These are phyloP conservation scores for Scelioninae gen. 1 DNA, from an alignment of 2,888 invertebrate genomes.

Conservation along the genomic window DNA sequence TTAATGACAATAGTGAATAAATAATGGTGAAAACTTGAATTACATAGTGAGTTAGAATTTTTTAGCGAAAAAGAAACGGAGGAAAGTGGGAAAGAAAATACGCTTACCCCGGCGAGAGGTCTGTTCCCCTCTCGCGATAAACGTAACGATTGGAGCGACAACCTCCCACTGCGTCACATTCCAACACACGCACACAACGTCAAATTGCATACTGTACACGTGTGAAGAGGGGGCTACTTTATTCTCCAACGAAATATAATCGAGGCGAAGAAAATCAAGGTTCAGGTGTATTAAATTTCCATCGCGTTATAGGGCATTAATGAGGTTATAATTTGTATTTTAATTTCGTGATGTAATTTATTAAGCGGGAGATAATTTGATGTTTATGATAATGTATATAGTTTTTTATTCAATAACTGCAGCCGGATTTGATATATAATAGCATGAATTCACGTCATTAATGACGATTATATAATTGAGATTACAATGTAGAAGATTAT, in stretches of 20 bases:
- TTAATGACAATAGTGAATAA: slow-evolving; percentile 28
- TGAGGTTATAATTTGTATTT: slow-evolving; percentile 54
- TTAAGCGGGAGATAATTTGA: slow-evolving; percentile 22
- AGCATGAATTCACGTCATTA: slow-evolving; percentile 20
- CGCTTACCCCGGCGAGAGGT: slow-evolving; percentile 41
- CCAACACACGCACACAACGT: slow-evolving; percentile 51
- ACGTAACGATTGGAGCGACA: slow-evolving; percentile 65
- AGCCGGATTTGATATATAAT: slow-evolving; percentile 7
- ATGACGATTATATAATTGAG: slow-evolving; percentile 3
- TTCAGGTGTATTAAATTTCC: slow-evolving; percentile 58
- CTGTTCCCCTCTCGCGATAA: slow-evolving; percentile 47
- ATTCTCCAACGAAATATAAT: slow-evolving; percentile 49
- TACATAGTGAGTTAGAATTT: slow-evolving; percentile 27
- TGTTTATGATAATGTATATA: slow-evolving; percentile 29
- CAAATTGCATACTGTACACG: slow-evolving; percentile 41
- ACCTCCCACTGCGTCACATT: slow-evolving; percentile 60
- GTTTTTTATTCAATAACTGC: slow-evolving; percentile 29
- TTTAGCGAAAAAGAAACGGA: slow-evolving; percentile 34
- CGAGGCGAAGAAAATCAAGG: slow-evolving; percentile 59
- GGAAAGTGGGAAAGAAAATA: slow-evolving; percentile 56
- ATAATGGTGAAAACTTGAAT: slow-evolving; percentile 21
- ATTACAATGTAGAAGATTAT: not conserved
- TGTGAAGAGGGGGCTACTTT: slow-evolving; percentile 56
- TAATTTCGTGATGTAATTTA: slow-evolving; percentile 48
- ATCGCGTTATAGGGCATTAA: slow-evolving; percentile 48